A percentile compares a stretch with the other conserved stretches of the same genome.
Conservation (phyloP, 2,797 vertebrate species). For the Diglossa cyanea region DNA sequence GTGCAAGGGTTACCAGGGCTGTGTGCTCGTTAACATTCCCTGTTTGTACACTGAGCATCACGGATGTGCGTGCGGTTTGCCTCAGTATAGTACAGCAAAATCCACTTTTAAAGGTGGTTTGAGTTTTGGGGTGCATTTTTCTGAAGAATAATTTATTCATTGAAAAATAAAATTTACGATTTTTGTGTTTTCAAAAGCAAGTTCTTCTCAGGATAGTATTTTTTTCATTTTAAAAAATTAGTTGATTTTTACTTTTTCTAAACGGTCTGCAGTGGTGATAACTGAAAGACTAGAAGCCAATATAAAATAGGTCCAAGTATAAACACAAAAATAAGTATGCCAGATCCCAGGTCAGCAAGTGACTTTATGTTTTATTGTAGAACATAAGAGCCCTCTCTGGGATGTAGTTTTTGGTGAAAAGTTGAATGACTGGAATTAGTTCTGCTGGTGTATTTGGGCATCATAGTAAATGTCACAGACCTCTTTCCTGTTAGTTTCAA, state of each 20-base stretch:
- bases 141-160: neutral
- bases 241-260: neutral
- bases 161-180: neutral
- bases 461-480: neutral
- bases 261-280: neutral
- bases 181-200: neutral
- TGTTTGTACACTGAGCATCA: neutral
- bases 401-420: neutral
- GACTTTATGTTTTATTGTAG: neutral
- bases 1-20: neutral
- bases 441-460: neutral
- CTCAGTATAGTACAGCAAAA: neutral
- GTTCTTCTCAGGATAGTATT: neutral
- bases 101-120: neutral
- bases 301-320: neutral
- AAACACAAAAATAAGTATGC: neutral
- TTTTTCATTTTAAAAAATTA: neutral
- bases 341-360: neutral
- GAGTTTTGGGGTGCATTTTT: neutral
- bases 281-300: neutral
- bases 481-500: neutral
- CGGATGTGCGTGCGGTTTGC: accelerated
- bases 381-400: neutral
- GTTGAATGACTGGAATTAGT: neutral
- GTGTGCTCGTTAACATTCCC: neutral